Evolutionary conservation across 2,113 vertebrate genomes (phyloP), one percentile per base, ranked within the genome.

Genomic region (Apeltes quadracus): DNA sequence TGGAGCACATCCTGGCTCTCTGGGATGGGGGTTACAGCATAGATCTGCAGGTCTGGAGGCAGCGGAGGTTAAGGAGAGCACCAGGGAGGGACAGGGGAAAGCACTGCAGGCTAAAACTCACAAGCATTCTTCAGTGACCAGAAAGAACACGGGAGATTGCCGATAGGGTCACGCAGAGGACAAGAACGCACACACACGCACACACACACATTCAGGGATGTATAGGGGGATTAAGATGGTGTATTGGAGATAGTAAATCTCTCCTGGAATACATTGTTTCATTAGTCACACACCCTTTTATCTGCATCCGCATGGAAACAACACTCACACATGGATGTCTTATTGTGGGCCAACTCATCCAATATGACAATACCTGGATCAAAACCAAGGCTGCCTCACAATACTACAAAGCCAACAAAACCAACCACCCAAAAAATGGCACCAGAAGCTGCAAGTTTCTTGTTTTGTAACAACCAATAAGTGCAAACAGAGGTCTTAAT

Each of bases 1-100:
- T 98, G 97, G 69, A 99, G 92, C 23, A 98, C 97, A 68, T 98
- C 97, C 83, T 98, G 97, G 36, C 95, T 97, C 92, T 99, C 97
- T 0, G 98, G 97, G 84, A 99, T 98, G 29, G 98, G 98, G 11
- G 95, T 97, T 41, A 99, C 98, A 0, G 98, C 98, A 55, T 99
- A 99, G 82, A 99, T 99, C 93, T 99, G 98, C 89, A 99, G 91
- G 92, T 99, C 98, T 99, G 29, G 25, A 50, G 7, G 55, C 68
- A 15, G 16, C 23, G 22, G 71, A 27, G 43, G 93, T 96, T 92
- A 96, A 96, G 96, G 75, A 63, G 81, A 71, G 57, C 20, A 23
- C 34, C 16, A 58, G 25, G 22, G 61, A 14, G 59, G 0, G 29
- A 75, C 41, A 59, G 1, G 34, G 51, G 44, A 81, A 44, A 79